Evolutionary conservation across 1,140 invertebrate genomes (phyloP).

Genomic region (Drosophila ercepeae): DNA sequence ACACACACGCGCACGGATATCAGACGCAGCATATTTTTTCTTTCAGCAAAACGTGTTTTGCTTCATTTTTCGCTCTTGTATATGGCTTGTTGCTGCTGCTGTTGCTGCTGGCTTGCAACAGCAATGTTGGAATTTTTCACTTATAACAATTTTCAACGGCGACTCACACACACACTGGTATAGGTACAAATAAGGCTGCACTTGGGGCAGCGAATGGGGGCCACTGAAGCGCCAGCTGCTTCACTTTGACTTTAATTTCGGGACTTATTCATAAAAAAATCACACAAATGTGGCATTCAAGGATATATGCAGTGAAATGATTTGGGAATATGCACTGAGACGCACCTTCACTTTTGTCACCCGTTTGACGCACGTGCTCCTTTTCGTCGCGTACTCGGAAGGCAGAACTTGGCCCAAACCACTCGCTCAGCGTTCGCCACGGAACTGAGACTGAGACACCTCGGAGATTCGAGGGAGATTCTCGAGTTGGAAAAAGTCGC

Average conservation of each 20-base stretch:
- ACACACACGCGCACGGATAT: constrained; percentile 52
- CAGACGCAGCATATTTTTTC: constrained; percentile 65
- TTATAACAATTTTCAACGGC: constrained; percentile 75
- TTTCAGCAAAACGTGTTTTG: constrained; percentile 78
- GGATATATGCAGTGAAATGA: neutral
- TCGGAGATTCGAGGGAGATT: constrained; percentile 63
- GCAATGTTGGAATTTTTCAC: constrained; percentile 80
- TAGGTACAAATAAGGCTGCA: constrained; percentile 11
- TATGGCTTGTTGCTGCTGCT: constrained; percentile 53
- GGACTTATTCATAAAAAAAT: neutral
- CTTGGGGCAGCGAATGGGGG: constrained; percentile 22
- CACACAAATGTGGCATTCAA: neutral
- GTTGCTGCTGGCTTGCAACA: constrained; percentile 38
- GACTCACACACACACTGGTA: constrained; percentile 21
- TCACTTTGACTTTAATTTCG: neutral
- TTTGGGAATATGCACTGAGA: constrained; percentile 11
- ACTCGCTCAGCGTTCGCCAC: constrained; percentile 69
- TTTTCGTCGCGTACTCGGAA: constrained; percentile 8
- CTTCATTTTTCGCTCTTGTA: constrained; percentile 77
- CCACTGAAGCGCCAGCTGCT: constrained; percentile 51
- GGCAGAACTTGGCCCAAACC: constrained; percentile 21
- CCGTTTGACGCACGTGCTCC: constrained; percentile 25
- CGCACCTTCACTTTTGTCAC: constrained; percentile 74
- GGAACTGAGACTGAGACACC: constrained; percentile 57
- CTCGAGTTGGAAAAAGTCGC: constrained; percentile 53